Evolutionary conservation across 2,888 invertebrate species (phyloP), one percentile per base, ranked within the genome.

Genomic region (Atrina japonica): DNA sequence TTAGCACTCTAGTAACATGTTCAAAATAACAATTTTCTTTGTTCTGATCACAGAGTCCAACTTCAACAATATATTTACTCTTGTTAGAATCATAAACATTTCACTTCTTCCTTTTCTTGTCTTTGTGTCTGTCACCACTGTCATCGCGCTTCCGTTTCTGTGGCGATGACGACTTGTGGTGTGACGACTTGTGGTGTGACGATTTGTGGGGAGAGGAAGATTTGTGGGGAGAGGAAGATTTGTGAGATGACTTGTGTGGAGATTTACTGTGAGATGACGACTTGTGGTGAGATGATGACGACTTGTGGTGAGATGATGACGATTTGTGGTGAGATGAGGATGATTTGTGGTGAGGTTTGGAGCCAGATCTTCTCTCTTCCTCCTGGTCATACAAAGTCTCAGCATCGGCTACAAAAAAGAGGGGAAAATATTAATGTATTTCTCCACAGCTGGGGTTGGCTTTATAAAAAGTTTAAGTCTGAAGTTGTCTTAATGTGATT

Each of bases 341-440:
- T 25, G 58, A 59, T 45, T 64, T 69, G 43, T 66, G 66, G 6
- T n/a, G 35, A 6, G 63, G 47, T 1, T 30, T 21, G n/a, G 40
- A 9, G 18, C 29, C 18, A 41, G 53, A 6, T 50, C 50, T 52
- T 47, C 35, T 40, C 16, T 56, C 55, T 9, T 78, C 77, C n/a
- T 40, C 70, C 21, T 72, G 76, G 9, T 75, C 78, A 40, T 73
- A 68, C 27, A 82, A 81, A 16, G 67, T 69, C 66, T 81, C 82
- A 70, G 80, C 75, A 69, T 82, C 82, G 58, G 82, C 83, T 83
- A 73, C 16, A 75, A 78, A n/a, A 49, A 11, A 40, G 63, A n/a
- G n/a, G n/a, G 43, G 27, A 52, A 11, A 3, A 21, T 9, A 7
- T 9, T 0, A 16, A 7, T 18, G 9, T 47, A 47, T n/a, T 16